phyloP scores from a whole-genome alignment of 2,113 vertebrate genomes.

The Trogon surrucura region DNA sequence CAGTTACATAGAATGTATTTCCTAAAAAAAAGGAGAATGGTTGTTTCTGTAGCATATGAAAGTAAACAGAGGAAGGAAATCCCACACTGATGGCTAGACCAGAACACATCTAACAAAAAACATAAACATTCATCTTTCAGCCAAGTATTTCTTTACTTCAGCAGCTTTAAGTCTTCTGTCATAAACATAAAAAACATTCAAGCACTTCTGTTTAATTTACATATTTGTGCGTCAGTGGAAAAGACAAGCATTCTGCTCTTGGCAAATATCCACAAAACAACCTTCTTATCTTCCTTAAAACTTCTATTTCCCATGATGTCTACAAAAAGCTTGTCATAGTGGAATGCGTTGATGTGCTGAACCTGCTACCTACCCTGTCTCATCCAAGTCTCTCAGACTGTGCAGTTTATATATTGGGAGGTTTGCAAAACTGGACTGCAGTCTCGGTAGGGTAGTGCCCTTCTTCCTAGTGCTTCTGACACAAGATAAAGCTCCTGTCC shows the following conservation, averaged over 20 bases:
- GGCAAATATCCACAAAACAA: conserved; percentile 28
- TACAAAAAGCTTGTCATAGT: conserved; percentile 16
- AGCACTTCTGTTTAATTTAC: conserved; percentile 21
- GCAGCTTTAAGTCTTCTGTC: not conserved
- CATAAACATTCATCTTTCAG: not conserved
- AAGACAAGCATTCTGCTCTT: conserved; percentile 1
- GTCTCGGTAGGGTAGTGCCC: accelerated
- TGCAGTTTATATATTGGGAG: not conserved
- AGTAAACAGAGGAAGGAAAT: conserved; percentile 8
- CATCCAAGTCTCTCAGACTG: not conserved
- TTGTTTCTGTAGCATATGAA: not conserved
- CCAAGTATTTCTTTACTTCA: not conserved
- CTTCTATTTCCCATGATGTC: not conserved
- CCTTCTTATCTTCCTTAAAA: not conserved
- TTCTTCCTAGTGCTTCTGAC: not conserved
- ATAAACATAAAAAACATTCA: not conserved
- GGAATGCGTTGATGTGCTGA: not conserved
- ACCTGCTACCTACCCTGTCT: not conserved
- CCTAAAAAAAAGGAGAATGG: not conserved
- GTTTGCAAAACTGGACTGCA: not conserved
- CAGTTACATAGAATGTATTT: not conserved
- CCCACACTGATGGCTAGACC: not conserved
- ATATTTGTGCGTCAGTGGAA: not conserved
- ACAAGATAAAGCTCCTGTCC: not conserved
- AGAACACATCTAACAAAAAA: not conserved